Base-by-base conservation (phyloP, 1,140 invertebrate genomes). In the Drosophila elegans region DNA sequence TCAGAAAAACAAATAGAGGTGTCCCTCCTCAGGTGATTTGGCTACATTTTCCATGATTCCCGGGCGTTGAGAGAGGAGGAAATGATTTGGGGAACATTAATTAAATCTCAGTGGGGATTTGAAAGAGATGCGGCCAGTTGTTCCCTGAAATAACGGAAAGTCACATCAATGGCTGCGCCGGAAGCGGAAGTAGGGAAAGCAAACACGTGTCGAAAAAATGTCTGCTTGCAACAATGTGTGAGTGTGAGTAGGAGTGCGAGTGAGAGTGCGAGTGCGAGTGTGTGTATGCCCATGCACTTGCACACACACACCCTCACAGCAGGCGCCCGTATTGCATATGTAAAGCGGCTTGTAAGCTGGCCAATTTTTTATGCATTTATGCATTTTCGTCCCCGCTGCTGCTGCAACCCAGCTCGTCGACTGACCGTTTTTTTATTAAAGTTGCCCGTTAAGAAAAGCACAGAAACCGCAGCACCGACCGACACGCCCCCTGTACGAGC, bases 341-440 rank as follows among this genome's bases (percentile, higher is more conserved):
- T 86, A 89, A 89, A 77, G 74, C 66, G 69, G 71, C 71, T 79
- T 86, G 83, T 88, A 86, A 86, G 83, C 84, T 89, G 79, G 83
- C 79, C 83, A 88, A 88, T 88, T 88, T 80, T 88, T 83, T 89
- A 89, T 88, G 83, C 78, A 86, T 86, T 88, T 86, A 86, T 86
- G 83, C 79, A 89, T 89, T 86, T 86, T 77, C 74, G 44, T 72
- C 49, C 73, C 45, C 59, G 42, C 27, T 38, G 66, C 61, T 11
- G n/a, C n/a, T n/a, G n/a, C n/a, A n/a, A n/a, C 13, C 25, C 34
- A 41, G 5, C 44, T 38, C 29, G n/a, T 11, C 29, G 59, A 16
- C n/a, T 41, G 36, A n/a, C 44, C 41, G 44, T 38, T 56, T 59
- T 59, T 57, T 49, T 69, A 79, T 83, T 88, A 86, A 88, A 88